A percentile compares a stretch with the other conserved stretches of the same genome.
phyloP scores from a whole-genome alignment of 2,797 vertebrate genomes.

The Bucorvus abyssinicus region DNA sequence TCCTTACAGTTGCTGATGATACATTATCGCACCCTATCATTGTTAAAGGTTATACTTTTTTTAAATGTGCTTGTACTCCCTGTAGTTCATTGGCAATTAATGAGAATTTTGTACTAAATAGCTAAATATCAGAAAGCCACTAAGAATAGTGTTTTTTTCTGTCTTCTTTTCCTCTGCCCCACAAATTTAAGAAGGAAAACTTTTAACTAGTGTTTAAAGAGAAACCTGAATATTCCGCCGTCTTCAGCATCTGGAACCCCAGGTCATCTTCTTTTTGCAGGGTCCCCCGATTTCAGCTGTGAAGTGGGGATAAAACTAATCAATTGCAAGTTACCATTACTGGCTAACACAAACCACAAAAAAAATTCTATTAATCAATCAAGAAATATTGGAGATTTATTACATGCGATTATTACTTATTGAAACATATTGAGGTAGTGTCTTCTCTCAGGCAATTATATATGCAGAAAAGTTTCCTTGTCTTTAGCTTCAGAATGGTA shows the following conservation, averaged over 20 bases:
- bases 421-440: neutral
- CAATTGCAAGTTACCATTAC: neutral
- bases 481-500: neutral
- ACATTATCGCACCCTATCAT: neutral
- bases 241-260: neutral
- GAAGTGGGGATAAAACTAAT: neutral
- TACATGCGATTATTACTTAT: neutral
- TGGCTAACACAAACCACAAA: neutral
- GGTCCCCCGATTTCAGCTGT: neutral
- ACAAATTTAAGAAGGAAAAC: neutral
- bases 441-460: neutral
- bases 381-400: neutral
- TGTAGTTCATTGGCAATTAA: neutral
- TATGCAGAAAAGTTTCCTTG: neutral
- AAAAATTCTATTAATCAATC: neutral
- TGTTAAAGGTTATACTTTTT: neutral
- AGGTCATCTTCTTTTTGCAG: neutral
- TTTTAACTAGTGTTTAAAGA: neutral
- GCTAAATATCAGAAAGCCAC: neutral
- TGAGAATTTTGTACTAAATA: neutral
- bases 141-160: neutral
- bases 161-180: neutral
- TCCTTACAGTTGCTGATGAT: neutral
- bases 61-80: neutral
- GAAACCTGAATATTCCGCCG: neutral